phyloP scores from a whole-genome alignment of 2,797 vertebrate species.

The Taeniopygia guttata region DNA sequence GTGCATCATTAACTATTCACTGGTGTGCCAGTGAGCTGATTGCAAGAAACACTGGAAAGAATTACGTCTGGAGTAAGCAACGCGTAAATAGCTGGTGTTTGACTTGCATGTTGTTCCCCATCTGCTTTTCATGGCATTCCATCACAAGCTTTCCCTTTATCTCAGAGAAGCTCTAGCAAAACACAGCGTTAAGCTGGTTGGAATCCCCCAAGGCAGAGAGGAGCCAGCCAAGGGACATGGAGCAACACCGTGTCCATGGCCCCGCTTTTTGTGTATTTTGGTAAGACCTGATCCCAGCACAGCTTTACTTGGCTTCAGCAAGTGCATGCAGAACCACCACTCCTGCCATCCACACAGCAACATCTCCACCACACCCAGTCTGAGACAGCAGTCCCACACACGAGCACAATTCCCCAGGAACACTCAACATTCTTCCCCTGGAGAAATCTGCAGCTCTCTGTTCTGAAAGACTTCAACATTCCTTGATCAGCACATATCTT shows the following conservation, averaged over 20 bases:
- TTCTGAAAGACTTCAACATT: background rate
- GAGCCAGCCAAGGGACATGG: background rate
- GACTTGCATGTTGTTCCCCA: background rate
- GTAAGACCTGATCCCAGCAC: background rate
- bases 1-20: slow-evolving; percentile 21
- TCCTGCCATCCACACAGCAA: background rate
- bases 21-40: background rate
- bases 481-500: background rate
- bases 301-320: background rate
- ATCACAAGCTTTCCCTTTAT: background rate
- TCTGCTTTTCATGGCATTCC: background rate
- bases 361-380: background rate
- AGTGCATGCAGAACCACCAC: background rate
- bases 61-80: background rate
- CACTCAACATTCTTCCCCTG: background rate
- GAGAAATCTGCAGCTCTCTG: background rate
- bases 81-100: background rate
- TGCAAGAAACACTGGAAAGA: background rate
- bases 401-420: rapidly evolving
- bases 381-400: background rate
- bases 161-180: background rate
- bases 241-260: rapidly evolving
- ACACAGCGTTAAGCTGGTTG: background rate
- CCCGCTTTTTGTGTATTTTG: background rate
- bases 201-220: background rate